Conservation (phyloP, 2,797 vertebrate genomes). For the Coranthus polyacanthus region DNA sequence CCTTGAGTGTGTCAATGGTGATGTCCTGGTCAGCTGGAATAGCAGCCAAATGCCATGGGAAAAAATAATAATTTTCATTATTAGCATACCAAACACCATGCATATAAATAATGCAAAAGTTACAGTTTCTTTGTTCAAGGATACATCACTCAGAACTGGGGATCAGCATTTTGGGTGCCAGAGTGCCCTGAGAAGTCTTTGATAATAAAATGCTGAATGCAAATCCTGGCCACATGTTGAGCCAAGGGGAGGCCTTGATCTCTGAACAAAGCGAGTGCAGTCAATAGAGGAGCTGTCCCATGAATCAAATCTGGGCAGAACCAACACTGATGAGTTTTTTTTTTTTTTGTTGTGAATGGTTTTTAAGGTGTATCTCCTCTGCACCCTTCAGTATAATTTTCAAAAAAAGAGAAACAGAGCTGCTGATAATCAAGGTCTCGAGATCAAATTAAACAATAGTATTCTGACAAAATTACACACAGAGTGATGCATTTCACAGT, state of each 20-base stretch:
- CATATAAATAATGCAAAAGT: slow-evolving; percentile 76
- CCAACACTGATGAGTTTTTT: slow-evolving; percentile 27
- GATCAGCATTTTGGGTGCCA: slow-evolving; percentile 75
- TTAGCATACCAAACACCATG: slow-evolving; percentile 72
- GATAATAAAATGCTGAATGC: slow-evolving; percentile 69
- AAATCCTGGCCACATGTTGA: slow-evolving; percentile 70
- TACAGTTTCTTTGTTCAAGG: slow-evolving; percentile 69
- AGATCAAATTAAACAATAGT: slow-evolving; percentile 5
- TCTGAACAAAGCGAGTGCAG: slow-evolving; percentile 62
- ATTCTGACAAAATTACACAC: background rate
- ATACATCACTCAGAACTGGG: slow-evolving; percentile 66
- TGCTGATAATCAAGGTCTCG: slow-evolving; percentile 1
- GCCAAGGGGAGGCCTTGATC: slow-evolving; percentile 63
- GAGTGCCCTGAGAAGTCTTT: slow-evolving; percentile 57
- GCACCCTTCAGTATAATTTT: background rate
- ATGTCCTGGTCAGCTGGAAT: slow-evolving; percentile 41
- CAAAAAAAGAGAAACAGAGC: slow-evolving; percentile 9
- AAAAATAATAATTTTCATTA: slow-evolving; percentile 46
- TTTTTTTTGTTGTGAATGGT: slow-evolving; percentile 31
- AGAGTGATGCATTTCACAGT: slow-evolving; percentile 3
- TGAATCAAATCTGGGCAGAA: slow-evolving; percentile 48
- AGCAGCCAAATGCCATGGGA: slow-evolving; percentile 50
- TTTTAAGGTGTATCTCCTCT: slow-evolving; percentile 3
- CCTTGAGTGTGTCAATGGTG: slow-evolving; percentile 13
- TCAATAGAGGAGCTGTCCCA: slow-evolving; percentile 53